Evolutionary conservation across 2,113 vertebrate species (phyloP), one percentile per base, ranked within the genome.

Genomic region (Psephotus haematonotus): DNA sequence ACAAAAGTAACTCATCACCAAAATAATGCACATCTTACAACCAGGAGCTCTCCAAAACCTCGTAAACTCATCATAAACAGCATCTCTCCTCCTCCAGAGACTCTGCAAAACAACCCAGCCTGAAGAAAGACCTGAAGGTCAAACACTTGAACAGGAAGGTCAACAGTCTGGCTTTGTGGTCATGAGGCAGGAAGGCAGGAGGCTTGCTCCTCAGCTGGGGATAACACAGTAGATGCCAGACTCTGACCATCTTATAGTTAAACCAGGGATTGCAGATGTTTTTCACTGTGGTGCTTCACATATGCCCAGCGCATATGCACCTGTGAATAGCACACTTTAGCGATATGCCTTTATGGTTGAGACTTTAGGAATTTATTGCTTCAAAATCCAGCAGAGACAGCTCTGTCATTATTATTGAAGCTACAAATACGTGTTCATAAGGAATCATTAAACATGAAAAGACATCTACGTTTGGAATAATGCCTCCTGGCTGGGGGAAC

Each of bases 291-390:
- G 7, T 82, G 16, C 49, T 92, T 88, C 37, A 35, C 17, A 50
- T 43, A 24, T 24, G 33, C 33, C 67, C 68, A n/a, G 35, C 28
- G 31, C 33, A 24, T 59, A 16, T 65, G 67, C 57, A 35, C 20
- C 41, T 77, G n/a, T 31, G 37, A 85, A 27, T 65, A 68, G 37
- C 53, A 76, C 9, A 49, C 35, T 37, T 82, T 28, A 49, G n/a
- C 0, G 0, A 31, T 37, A 25, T 0, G 18, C 63, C 31, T 29
- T 83, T 69, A 62, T 62, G 53, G 17, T 39, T 81, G 20, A 88
- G 37, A 44, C 20, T 79, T 79, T 9, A 55, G 68, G 57, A 93
- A 59, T 35, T 3, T 9, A 10, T 27, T 55, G 7, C 85, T 86
- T 75, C 27, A 75, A 60, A 47, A 62, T 65, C 27, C 41, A 55